Conservation (phyloP, 2,797 vertebrate species). For the Halcyon leucocephala region DNA sequence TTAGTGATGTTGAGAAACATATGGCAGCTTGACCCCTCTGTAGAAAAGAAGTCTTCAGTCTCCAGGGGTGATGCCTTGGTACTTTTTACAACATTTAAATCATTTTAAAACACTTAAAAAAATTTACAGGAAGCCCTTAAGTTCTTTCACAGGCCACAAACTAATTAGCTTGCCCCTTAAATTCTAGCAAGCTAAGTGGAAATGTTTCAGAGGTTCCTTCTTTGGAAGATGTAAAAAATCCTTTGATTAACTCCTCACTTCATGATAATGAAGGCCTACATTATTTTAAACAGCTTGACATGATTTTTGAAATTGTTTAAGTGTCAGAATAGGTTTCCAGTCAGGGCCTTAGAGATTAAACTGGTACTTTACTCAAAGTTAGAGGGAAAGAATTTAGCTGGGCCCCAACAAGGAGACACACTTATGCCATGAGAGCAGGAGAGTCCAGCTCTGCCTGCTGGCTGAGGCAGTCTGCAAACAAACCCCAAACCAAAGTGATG, state of each 20-base stretch:
- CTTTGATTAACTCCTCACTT: slow-evolving; percentile 43
- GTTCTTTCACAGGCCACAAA: slow-evolving; percentile 40
- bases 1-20: neutral
- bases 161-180: slow-evolving; percentile 52
- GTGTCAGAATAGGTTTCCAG: neutral
- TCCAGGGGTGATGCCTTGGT: neutral
- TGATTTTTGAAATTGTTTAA: slow-evolving; percentile 18
- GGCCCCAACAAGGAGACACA: neutral
- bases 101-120: slow-evolving; percentile 11
- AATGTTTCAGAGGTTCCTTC: slow-evolving; percentile 14
- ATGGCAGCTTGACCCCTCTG: neutral
- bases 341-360: neutral
- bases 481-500: neutral
- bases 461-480: neutral
- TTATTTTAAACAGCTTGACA: neutral
- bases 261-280: neutral
- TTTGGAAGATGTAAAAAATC: slow-evolving; percentile 27
- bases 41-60: neutral
- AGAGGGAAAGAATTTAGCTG: neutral
- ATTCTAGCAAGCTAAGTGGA: slow-evolving; percentile 42
- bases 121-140: slow-evolving; percentile 17
- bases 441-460: neutral
- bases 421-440: neutral
- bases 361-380: neutral
- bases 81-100: slow-evolving; percentile 17